phyloP scores from a whole-genome alignment of 2,888 invertebrate genomes.

The Pristionchus arcanus region DNA sequence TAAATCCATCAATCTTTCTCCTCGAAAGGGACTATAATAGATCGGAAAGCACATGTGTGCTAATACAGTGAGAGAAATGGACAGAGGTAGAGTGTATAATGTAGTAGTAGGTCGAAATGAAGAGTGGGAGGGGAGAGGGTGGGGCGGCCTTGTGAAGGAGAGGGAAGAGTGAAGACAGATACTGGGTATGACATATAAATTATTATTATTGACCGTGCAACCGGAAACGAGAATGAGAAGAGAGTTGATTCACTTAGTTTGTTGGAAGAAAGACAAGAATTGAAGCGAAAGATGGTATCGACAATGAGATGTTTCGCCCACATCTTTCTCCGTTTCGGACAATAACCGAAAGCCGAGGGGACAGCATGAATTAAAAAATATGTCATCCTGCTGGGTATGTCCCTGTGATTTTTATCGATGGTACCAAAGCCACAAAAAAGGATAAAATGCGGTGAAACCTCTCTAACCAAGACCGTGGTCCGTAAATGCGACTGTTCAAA shows the following conservation, averaged over 20 bases:
- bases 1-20: constrained; percentile 3
- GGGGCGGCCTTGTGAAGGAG: constrained; percentile 38
- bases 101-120: constrained; percentile 44
- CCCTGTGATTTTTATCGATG: neutral
- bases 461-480: neutral
- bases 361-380: neutral
- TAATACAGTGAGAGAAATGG: constrained; percentile 54
- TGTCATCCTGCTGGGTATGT: too few relatives aligned
- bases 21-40: constrained; percentile 23
- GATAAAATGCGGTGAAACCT: too few relatives aligned
- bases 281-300: constrained; percentile 8
- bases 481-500: constrained; percentile 11
- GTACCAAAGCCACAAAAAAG: neutral
- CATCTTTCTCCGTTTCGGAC: neutral
- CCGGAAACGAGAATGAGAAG: constrained; percentile 44
- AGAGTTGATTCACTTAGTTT: constrained; percentile 25
- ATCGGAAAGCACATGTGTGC: constrained; percentile 39
- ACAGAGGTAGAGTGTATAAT: constrained; percentile 20
- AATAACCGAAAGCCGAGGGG: neutral
- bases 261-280: neutral
- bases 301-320: neutral
- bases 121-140: constrained; percentile 26
- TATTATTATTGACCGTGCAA: constrained; percentile 50
- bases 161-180: constrained; percentile 28
- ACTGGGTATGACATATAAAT: constrained; percentile 50